Percentiles rank a stretch among this genome's conserved stretches.
These are phyloP conservation scores for Dryadula phaetusa DNA, from an alignment of 2,888 invertebrate species.

Conservation along the genomic window DNA sequence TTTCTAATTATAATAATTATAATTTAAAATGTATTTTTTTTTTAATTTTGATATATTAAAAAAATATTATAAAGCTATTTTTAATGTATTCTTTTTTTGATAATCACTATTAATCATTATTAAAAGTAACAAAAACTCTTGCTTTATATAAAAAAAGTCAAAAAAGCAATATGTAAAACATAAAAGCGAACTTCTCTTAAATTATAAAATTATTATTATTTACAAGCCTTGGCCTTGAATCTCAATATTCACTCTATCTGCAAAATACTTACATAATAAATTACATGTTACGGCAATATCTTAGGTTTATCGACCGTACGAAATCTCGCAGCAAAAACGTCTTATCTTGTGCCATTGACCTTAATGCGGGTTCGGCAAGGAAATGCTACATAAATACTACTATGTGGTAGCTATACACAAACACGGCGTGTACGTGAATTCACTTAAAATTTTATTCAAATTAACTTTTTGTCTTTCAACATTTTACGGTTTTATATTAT, in stretches of 20 bases:
- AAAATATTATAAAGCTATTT: no score
- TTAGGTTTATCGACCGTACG: constrained; percentile 41
- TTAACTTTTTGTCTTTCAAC: not conserved
- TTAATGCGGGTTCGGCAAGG: constrained; percentile 27
- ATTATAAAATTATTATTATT: no score
- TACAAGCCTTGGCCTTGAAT: constrained; percentile 24
- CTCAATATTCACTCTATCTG: constrained; percentile 8
- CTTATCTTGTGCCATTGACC: constrained; percentile 39
- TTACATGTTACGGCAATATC: constrained; percentile 33
- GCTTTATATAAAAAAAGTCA: no score
- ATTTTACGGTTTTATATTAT: no score
- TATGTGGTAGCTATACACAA: not conserved
- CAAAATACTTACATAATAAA: constrained; percentile 21
- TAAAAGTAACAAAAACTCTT: not conserved
- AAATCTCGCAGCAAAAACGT: constrained; percentile 34
- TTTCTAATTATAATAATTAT: no score
- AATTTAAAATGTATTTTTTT: no score
- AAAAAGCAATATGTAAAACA: no score
- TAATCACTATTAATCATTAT: no score
- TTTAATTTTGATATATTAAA: no score
- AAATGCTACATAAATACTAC: constrained; percentile 14
- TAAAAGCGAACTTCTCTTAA: no score
- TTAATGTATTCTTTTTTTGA: no score
- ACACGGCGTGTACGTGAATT: not conserved
- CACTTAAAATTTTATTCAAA: not conserved